Base-by-base conservation (phyloP, 2,113 vertebrate genomes). In the Heterotilapia buettikoferi region DNA sequence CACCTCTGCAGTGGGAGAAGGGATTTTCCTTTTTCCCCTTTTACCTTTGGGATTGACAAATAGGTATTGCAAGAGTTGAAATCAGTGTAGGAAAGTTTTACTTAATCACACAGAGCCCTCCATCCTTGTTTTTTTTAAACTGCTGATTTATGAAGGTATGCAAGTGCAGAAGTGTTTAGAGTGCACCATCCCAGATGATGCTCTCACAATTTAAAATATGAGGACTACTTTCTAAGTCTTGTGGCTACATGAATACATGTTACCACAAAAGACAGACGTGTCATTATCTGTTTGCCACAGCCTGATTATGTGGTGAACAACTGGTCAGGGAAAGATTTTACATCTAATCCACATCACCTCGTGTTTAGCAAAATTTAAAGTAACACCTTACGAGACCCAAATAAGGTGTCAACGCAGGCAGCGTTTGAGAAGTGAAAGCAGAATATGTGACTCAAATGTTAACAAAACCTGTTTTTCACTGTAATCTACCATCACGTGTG, bases 31-130 rank as follows among this genome's bases (percentile, higher is more conserved):
- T 38, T 52, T 71, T 8, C 24, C 19, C 4, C 9, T 8, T 78
- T 85, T 83, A 86, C 85, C 82, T 90, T 76, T 61, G 92, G 86
- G 87, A 85, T 19, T 24, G 59, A 87, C 81, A 4, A 68, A 56
- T 66, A 50, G 76, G 10, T 89, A 24, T 92, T 80, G 16, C 87
- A 88, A 12, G 10, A 87, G 85, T 50, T 83, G 80, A 92, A 36
- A 33, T 21, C 16, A 90, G 18, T 4, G 4, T 79, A 80, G 82
- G 78, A 89, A 84, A 82, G 26, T 88, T 87, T 66, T 38, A 81
- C 71, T 82, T 6, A 53, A 59, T 56, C 18, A 59, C 38, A 33
- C 14, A 52, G 21, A 71, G 71, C 45, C 38, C 29, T 79, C 80
- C 50, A 82, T 12, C 61, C 63, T 50, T 43, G 33, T 47, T 80